Conservation (phyloP, 2,888 invertebrate species). For the Hemistola chrysoprasaria region DNA sequence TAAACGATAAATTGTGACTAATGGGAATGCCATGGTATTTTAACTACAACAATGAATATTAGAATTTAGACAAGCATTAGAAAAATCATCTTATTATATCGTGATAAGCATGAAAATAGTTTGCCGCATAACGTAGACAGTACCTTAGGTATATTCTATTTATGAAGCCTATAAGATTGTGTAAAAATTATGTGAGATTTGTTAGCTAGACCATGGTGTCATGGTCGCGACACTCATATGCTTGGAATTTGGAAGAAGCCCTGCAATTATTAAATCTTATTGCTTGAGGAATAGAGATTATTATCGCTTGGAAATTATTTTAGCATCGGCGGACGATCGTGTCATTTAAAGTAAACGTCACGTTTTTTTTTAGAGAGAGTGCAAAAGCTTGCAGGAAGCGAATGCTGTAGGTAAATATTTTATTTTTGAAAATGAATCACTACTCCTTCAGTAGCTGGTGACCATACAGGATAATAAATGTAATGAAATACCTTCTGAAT, state of each 20-base stretch:
- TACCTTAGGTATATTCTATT: constrained; percentile 14
- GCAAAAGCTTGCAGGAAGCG: constrained; percentile 20
- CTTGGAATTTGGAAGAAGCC: constrained; percentile 20
- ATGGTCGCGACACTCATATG: constrained; percentile 23
- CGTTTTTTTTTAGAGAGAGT: constrained; percentile 21
- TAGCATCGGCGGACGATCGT: constrained; percentile 22
- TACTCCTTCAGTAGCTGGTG: too few species aligned
- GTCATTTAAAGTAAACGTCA: constrained; percentile 29
- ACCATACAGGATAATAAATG: too few species aligned
- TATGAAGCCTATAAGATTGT: constrained; percentile 16
- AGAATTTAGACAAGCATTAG: too few species aligned
- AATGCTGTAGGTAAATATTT: constrained; percentile 2
- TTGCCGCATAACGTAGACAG: not conserved
- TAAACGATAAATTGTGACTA: too few species aligned
- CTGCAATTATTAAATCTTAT: constrained; percentile 15
- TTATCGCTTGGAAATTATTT: constrained; percentile 19
- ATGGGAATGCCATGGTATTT: too few species aligned
- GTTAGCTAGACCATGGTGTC: constrained; percentile 27
- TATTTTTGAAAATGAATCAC: constrained; percentile 14
- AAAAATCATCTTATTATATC: not conserved
- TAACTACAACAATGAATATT: too few species aligned
- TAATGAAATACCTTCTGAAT: not conserved
- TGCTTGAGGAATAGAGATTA: constrained; percentile 14
- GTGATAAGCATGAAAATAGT: not conserved
- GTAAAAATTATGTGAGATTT: constrained; percentile 21